Conservation (phyloP, 2,888 invertebrate species). For the Meiosimyza platycephala region DNA sequence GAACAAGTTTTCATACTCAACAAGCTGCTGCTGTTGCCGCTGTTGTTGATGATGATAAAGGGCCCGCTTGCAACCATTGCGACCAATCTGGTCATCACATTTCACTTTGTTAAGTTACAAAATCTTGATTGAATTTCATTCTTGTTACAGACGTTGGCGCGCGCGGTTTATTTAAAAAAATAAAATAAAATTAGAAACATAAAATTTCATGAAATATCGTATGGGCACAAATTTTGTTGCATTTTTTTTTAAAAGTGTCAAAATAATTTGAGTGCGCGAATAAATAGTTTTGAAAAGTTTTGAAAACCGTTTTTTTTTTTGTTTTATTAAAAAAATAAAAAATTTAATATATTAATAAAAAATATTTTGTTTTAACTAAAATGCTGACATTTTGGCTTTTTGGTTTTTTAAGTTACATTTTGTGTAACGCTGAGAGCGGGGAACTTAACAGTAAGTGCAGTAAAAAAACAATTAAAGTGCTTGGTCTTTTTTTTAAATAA, state of each 20-base stretch:
- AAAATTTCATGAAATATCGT: not conserved
- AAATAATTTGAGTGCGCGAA: conserved; percentile 35
- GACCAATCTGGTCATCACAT: too few species aligned
- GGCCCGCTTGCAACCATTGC: too few species aligned
- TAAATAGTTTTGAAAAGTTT: conserved; percentile 20
- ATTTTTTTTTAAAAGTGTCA: conserved; percentile 39
- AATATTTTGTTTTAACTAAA: conserved; percentile 31
- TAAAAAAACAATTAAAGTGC: not conserved
- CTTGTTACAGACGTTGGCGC: conserved; percentile 51
- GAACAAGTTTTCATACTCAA: too few species aligned
- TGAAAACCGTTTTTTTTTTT: not conserved
- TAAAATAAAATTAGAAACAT: too few species aligned
- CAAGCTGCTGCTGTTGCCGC: too few species aligned
- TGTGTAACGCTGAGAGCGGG: conserved; percentile 43
- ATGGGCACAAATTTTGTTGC: conserved; percentile 42
- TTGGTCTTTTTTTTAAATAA: too few species aligned
- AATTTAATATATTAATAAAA: conserved; percentile 29
- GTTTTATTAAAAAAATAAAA: not conserved
- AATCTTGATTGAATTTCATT: conserved; percentile 51
- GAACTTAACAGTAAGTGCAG: conserved; percentile 59
- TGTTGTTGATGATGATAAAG: too few species aligned
- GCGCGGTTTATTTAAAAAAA: conserved; percentile 45
- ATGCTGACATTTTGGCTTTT: conserved; percentile 41
- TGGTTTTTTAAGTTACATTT: conserved; percentile 30
- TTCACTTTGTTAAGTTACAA: too few species aligned